Evolutionary conservation across 2,888 invertebrate species (phyloP).

Genomic region (Stenchaetothrips biformis): DNA sequence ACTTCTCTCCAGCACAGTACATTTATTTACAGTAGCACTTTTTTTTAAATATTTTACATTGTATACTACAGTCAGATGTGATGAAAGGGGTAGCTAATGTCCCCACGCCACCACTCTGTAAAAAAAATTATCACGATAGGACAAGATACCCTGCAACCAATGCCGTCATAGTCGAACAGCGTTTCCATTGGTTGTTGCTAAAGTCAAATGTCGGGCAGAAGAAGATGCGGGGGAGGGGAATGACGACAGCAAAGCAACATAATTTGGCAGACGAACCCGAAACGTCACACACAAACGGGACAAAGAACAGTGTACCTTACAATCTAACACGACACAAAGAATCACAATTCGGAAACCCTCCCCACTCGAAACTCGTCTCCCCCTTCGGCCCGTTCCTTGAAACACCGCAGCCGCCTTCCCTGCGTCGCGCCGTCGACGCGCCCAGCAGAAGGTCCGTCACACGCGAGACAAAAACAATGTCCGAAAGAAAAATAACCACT

Average conservation of each 20-base stretch:
- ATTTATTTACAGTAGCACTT: not conserved
- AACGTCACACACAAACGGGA: too few species aligned
- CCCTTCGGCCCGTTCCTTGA: not conserved
- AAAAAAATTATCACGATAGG: not conserved
- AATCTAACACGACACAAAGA: not conserved
- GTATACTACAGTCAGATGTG: not conserved
- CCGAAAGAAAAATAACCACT: not conserved
- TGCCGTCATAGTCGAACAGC: not conserved
- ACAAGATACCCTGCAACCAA: constrained; percentile 9
- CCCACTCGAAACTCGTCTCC: not conserved
- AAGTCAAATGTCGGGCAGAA: too few species aligned
- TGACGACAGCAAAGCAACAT: too few species aligned
- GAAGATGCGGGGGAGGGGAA: too few species aligned
- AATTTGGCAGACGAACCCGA: too few species aligned
- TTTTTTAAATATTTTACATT: not conserved
- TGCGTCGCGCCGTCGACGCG: too few species aligned
- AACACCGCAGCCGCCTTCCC: too few species aligned
- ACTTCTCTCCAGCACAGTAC: not conserved
- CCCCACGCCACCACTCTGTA: not conserved
- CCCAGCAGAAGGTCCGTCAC: too few species aligned
- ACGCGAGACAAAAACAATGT: too few species aligned
- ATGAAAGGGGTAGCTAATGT: not conserved
- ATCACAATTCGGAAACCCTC: not conserved
- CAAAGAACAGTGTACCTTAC: too few species aligned
- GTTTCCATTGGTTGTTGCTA: too few species aligned